A percentile compares a stretch with the other conserved stretches of the same genome.
Conservation (phyloP, 64 coral and sea anemone genomes). For the Pachyseris speciosa region DNA sequence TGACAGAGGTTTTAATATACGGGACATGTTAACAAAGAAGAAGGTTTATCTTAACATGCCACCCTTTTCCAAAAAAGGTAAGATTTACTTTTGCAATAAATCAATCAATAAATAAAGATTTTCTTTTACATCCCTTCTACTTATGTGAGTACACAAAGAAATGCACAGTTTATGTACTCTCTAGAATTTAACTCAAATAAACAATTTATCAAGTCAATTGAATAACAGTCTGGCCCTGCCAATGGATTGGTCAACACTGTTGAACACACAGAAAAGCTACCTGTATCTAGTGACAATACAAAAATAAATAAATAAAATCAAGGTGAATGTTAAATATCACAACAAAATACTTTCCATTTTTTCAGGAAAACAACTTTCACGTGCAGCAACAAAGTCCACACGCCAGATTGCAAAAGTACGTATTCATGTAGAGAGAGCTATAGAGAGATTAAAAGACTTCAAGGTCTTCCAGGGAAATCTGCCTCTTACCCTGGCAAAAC, state of each 20-base stretch:
- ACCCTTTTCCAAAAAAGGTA: constrained; percentile 57
- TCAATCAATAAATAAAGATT: constrained; percentile 11
- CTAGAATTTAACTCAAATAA: neutral
- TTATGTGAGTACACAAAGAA: neutral
- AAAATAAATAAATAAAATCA: neutral
- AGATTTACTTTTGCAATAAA: neutral
- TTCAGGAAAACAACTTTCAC: constrained; percentile 59
- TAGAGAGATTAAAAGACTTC: constrained; percentile 67
- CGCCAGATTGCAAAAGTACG: constrained; percentile 44
- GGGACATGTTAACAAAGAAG: constrained; percentile 60
- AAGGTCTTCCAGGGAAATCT: constrained; percentile 73
- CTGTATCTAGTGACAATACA: neutral
- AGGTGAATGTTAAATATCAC: neutral
- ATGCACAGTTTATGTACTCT: neutral
- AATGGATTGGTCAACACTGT: neutral
- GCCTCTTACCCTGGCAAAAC: constrained; percentile 49
- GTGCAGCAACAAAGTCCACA: constrained; percentile 62
- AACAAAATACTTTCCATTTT: constrained; percentile 27
- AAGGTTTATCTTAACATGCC: constrained; percentile 61
- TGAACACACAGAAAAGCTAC: constrained; percentile 6
- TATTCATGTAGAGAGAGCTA: constrained; percentile 66
- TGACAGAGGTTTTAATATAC: constrained; percentile 59
- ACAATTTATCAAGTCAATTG: neutral
- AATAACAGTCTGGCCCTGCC: neutral
- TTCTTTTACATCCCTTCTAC: neutral